Percentiles rank a stretch among this genome's conserved stretches.
phyloP scores from a whole-genome alignment of 2,888 invertebrate species.

The Dryadula phaetusa region DNA sequence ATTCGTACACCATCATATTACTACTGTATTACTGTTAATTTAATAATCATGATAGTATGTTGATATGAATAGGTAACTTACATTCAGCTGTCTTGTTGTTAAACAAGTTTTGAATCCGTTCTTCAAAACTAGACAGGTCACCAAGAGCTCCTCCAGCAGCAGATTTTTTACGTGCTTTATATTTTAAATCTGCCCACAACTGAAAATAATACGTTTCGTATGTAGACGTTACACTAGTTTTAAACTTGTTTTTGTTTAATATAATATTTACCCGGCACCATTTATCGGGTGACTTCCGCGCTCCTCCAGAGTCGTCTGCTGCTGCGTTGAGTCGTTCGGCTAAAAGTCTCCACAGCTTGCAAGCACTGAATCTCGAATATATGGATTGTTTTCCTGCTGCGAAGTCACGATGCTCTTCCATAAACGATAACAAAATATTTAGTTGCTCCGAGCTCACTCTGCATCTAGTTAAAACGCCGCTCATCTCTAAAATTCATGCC shows the following conservation, averaged over 20 bases:
- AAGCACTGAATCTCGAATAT: conserved; percentile 76
- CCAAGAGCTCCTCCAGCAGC: conserved; percentile 73
- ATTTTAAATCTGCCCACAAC: conserved; percentile 80
- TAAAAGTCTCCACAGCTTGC: conserved; percentile 75
- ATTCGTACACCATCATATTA: too few relatives aligned
- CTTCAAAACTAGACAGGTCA: conserved; percentile 70
- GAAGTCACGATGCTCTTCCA: conserved; percentile 80
- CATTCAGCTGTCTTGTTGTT: conserved; percentile 58
- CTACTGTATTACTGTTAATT: too few relatives aligned
- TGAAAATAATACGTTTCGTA: conserved; percentile 47
- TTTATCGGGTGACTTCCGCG: conserved; percentile 77
- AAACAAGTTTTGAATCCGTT: conserved; percentile 70
- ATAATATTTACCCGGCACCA: conserved; percentile 71
- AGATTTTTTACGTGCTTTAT: conserved; percentile 74
- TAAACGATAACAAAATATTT: conserved; percentile 73
- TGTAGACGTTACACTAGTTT: background rate
- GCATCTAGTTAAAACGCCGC: conserved; percentile 68
- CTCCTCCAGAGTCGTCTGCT: conserved; percentile 70
- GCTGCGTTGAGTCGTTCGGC: conserved; percentile 77
- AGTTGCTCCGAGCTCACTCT: conserved; percentile 77
- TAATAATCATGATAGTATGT: too few relatives aligned
- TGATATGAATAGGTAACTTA: conserved; percentile 50
- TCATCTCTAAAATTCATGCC: conserved; percentile 57
- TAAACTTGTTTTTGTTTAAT: background rate
- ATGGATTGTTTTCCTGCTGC: conserved; percentile 76